Base-by-base conservation (phyloP, 2,888 invertebrate species). In the Drosophila peninsularis region DNA sequence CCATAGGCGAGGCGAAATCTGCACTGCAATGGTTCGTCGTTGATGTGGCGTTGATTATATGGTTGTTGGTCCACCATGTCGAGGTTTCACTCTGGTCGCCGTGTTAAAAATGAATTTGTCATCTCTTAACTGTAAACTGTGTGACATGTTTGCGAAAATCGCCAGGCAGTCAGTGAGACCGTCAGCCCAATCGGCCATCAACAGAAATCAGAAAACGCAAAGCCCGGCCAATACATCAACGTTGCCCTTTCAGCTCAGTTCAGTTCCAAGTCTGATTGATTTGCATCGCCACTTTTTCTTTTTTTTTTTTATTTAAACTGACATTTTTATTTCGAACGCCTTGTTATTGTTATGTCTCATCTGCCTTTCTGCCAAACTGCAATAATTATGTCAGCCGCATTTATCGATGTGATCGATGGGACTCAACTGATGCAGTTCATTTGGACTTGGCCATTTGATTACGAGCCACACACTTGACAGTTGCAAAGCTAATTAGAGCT, bases 101-200 rank as follows among this genome's bases (percentile, higher is more conserved):
- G 88, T 90, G 89, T 89, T 89, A 90, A 89, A 89, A 90, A 89
- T 88, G 89, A 89, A 89, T 89, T 89, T 89, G 89, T 89, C 89
- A 90, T 90, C 83, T 75, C 81, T 89, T 88, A 89, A 90, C 82
- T 84, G 75, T 76, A 76, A 76, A 76, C 65, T 80, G 82, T 88
- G 78, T 85, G 88, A 89, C 90, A 90, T 90, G 90, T 82, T 90
- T 85, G 90, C 88, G 57, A 79, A 75, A 71, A 75, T 79, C 78
- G 76, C 63, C 71, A 58, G 79, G 39, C 75, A 67, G 32, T 17
- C 47, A 9, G 11, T n/a, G 5, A 42, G 14, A 5, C 24, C 14
- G 34, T 24, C 36, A 36, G 24, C 36, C 36, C 52, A 36, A 21
- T 24, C 52, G 34, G 14, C 55, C 36, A 62, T 34, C 55, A 55